Percentiles rank a stretch among this genome's conserved stretches.
Conservation (phyloP, 2,113 vertebrate genomes). For the Gymnorhina tibicen region DNA sequence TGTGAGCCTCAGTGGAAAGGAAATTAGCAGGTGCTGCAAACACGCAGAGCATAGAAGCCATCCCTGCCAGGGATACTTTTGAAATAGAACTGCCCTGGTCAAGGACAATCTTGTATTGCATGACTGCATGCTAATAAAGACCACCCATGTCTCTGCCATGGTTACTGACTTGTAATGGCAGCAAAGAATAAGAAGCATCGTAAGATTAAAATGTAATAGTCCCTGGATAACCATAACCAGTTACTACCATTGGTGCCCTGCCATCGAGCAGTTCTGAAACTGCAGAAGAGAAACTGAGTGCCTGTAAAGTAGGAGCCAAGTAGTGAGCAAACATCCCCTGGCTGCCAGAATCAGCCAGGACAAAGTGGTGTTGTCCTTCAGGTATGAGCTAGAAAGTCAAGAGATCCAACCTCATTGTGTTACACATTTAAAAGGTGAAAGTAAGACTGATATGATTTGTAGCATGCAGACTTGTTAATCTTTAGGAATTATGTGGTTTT, state of each 20-base stretch:
- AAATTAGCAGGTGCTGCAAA: background rate
- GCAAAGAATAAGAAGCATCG: background rate
- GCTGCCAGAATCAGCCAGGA: background rate
- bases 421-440: background rate
- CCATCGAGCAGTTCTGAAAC: background rate
- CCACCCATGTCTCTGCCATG: background rate
- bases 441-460: background rate
- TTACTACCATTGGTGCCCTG: background rate
- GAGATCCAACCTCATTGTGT: background rate
- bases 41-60: background rate
- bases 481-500: background rate
- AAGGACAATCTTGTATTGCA: background rate
- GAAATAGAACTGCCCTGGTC: background rate
- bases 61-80: background rate
- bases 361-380: background rate
- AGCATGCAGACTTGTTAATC: background rate
- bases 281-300: background rate
- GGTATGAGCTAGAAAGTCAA: background rate
- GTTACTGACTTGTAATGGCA: background rate
- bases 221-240: background rate
- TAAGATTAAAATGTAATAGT: background rate
- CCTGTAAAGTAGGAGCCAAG: background rate
- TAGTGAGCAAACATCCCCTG: background rate
- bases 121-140: background rate
- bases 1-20: background rate